Base-by-base conservation (phyloP, 2,113 vertebrate genomes). In the Zapus hudsonius region DNA sequence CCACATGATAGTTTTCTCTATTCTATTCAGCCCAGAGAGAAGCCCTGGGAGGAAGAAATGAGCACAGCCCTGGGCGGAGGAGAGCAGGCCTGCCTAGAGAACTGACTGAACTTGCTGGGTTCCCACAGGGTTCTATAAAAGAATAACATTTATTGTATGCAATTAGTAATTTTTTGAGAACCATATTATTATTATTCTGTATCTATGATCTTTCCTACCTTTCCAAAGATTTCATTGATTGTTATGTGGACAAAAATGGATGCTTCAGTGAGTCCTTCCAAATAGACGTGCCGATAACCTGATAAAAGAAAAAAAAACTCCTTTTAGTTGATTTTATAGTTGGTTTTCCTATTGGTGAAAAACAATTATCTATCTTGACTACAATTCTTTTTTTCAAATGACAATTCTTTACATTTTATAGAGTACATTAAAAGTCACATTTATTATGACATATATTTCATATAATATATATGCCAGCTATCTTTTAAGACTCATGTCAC, bases 201-300 rank as follows among this genome's bases (percentile, higher is more conserved):
- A 8, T 31, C 63, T 64, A 6, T 7, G n/a, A 13, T 57, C 42
- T 27, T 88, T 59, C 96, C 96, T 55, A 99, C 99, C 98, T 99
- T 99, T 85, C 99, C 99, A 82, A 98, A 99, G 95, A 99, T 99
- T 89, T 99, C 99, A 98, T 99, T 99, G 93, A 99, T 98, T 69
- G 99, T 99, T 97, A 99, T 98, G 52, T 99, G 99, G 90, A 99
- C 98, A 98, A 99, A 99, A 97, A 99, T 99, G 92, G 99, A 99
- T 27, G 99, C 99, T 97, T 99, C 99, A 27, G 99, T 99, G 97
- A 99, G 97, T 40, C 99, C 99, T 93, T 99, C 99, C 95, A 99
- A 98, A 94, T 99, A 99, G 89, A 99, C 99, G 4, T 99, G 99
- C 38, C 99, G 98, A 96, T 99, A 99, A 95, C 99, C 99, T 99